phyloP scores from a whole-genome alignment of 1,140 invertebrate species.

The Brachionus rubens region DNA sequence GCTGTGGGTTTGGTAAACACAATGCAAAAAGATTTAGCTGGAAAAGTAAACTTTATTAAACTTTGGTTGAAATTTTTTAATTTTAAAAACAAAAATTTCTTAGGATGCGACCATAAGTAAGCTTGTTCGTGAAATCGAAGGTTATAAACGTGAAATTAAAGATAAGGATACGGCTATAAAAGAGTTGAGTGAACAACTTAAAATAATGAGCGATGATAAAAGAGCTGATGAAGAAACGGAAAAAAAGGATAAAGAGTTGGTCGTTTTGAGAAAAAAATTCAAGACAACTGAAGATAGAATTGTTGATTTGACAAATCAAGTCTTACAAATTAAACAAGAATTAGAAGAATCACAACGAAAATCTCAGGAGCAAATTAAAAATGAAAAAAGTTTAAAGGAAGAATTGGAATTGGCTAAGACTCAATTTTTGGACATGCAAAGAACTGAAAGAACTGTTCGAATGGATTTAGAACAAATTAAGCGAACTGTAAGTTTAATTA shows the following conservation, averaged over 20 bases:
- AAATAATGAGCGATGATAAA: constrained; percentile 47
- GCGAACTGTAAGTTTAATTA: constrained; percentile 3
- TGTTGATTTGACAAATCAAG: constrained; percentile 14
- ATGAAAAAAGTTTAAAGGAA: constrained; percentile 51
- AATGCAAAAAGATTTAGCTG: constrained; percentile 60
- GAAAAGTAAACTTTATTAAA: constrained; percentile 51
- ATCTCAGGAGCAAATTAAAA: not conserved
- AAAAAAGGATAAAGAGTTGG: constrained; percentile 57
- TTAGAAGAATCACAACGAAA: constrained; percentile 24
- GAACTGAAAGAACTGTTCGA: constrained; percentile 56
- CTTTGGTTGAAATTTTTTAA: not conserved
- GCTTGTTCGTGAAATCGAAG: constrained; percentile 58
- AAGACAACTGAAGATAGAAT: constrained; percentile 21
- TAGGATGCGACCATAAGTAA: constrained; percentile 58
- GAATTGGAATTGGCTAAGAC: constrained; percentile 52
- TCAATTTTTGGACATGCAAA: constrained; percentile 54
- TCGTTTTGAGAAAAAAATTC: constrained; percentile 51
- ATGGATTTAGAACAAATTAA: constrained; percentile 56
- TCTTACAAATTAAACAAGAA: not conserved
- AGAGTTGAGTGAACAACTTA: constrained; percentile 30
- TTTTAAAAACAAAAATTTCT: too few species aligned
- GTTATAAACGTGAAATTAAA: constrained; percentile 55
- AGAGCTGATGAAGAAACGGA: constrained; percentile 52
- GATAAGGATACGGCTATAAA: constrained; percentile 52
- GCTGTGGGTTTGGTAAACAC: constrained; percentile 59